These are phyloP conservation scores for Rafetus swinhoei DNA, from an alignment of 2,113 vertebrate genomes.

Conservation along the genomic window DNA sequence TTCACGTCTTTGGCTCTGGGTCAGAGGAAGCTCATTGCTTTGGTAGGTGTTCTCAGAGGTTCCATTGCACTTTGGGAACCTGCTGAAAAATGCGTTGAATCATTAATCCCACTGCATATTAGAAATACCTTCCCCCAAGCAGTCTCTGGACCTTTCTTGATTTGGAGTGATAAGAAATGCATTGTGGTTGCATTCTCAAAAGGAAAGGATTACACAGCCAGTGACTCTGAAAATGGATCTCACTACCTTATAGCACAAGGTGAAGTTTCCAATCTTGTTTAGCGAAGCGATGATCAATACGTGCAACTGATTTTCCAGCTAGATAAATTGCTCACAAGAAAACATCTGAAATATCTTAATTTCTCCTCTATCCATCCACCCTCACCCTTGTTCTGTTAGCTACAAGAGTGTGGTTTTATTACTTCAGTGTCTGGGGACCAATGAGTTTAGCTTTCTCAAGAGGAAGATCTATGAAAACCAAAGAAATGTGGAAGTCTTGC, in stretches of 20 bases:
- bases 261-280: neutral
- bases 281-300: neutral
- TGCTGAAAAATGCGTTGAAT: conserved; percentile 7
- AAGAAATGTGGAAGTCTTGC: neutral
- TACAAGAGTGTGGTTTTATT: conserved; percentile 36
- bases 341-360: conserved; percentile 13
- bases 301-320: conserved; percentile 33
- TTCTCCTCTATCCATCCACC: conserved; percentile 31
- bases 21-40: conserved; percentile 29
- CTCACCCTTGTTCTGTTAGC: conserved; percentile 37
- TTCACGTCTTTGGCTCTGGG: neutral
- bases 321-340: conserved; percentile 19
- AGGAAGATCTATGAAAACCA: neutral
- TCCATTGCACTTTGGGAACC: conserved; percentile 23
- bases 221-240: conserved; percentile 6
- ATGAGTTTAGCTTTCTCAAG: neutral
- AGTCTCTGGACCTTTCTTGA: neutral
- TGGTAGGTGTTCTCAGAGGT: neutral
- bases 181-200: neutral
- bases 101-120: neutral
- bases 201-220: neutral
- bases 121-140: neutral
- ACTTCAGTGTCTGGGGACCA: neutral
- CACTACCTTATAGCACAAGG: conserved; percentile 4
- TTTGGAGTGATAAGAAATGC: neutral